Conservation (phyloP, 2,797 vertebrate species). For the Dendrocincla fuliginosa region DNA sequence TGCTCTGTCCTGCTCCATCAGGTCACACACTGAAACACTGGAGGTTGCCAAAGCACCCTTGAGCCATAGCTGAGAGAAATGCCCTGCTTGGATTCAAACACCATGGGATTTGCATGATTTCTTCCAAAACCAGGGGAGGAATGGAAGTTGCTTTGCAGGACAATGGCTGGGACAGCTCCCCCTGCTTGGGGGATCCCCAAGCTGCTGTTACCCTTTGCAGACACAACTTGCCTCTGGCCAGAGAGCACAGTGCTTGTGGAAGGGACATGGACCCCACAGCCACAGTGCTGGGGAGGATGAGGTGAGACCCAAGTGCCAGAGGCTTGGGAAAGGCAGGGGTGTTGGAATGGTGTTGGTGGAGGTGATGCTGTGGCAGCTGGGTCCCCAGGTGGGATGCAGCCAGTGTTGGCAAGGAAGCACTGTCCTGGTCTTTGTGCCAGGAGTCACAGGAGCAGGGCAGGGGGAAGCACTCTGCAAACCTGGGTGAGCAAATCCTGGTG, state of each 20-base stretch:
- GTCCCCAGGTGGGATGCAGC: neutral
- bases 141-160: neutral
- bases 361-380: fast-evolving
- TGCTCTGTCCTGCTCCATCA: fast-evolving
- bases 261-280: neutral
- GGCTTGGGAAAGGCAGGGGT: neutral
- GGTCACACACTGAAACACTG: neutral
- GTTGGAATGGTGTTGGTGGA: fast-evolving
- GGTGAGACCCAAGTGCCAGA: fast-evolving
- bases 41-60: neutral
- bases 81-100: neutral
- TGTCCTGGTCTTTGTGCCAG: neutral
- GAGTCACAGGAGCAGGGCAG: neutral
- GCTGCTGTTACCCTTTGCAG: neutral
- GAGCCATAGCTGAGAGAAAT: neutral
- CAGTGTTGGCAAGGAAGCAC: fast-evolving
- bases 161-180: fast-evolving
- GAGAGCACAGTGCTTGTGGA: fast-evolving
- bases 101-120: neutral
- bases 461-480: neutral
- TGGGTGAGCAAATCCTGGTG: neutral
- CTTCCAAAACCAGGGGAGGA: neutral
- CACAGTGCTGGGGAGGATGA: fast-evolving
- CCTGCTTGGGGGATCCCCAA: fast-evolving
- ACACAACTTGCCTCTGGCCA: neutral